Conservation (phyloP, 2,113 vertebrate genomes). For the Diadophis punctatus region DNA sequence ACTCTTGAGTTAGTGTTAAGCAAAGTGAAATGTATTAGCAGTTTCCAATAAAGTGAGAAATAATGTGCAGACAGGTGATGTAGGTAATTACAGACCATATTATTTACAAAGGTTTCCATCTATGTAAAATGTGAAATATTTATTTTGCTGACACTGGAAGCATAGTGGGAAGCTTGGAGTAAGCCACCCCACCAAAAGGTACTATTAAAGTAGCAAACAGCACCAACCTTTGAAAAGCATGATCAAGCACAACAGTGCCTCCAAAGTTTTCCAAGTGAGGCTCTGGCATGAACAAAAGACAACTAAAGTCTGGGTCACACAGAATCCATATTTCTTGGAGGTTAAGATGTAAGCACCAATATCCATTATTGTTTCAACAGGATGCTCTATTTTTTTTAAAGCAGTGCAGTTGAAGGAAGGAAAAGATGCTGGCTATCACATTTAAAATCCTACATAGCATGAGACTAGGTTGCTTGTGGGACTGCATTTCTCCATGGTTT, state of each 20-base stretch:
- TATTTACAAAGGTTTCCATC: slow-evolving; percentile 12
- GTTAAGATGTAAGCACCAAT: not conserved
- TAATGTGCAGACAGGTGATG: slow-evolving; percentile 32
- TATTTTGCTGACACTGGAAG: not conserved
- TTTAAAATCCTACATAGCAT: not conserved
- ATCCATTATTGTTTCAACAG: not conserved
- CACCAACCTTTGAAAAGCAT: not conserved
- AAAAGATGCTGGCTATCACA: not conserved
- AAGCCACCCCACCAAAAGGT: not conserved
- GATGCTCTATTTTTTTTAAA: not conserved
- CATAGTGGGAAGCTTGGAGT: not conserved
- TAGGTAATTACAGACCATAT: slow-evolving; percentile 33
- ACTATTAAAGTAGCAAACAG: not conserved
- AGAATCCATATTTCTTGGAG: not conserved
- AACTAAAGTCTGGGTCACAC: not conserved
- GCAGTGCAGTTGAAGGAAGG: not conserved
- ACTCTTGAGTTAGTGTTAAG: not conserved
- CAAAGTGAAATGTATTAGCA: slow-evolving; percentile 19
- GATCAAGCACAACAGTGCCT: not conserved
- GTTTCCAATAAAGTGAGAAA: slow-evolving; percentile 41
- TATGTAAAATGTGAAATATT: accelerated
- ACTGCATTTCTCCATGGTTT: not conserved
- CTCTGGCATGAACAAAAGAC: not conserved
- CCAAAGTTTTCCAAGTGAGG: not conserved
- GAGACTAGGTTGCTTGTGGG: not conserved